Evolutionary conservation across 2,888 invertebrate species (phyloP).

Genomic region (Stenodema calcarata): DNA sequence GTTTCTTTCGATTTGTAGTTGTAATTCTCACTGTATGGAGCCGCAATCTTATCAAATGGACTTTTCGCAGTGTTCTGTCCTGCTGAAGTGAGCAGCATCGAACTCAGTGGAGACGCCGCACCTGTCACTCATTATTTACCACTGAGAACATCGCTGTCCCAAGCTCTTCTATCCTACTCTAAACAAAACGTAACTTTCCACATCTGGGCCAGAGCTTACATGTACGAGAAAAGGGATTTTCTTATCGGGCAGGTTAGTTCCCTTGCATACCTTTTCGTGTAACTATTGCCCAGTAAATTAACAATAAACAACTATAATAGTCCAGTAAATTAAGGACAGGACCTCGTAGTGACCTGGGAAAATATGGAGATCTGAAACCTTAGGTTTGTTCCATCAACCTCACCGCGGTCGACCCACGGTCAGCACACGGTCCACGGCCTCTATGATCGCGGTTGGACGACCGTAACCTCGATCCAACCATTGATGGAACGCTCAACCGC

Average conservation of each 20-base stretch:
- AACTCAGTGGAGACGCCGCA: conserved; percentile 32
- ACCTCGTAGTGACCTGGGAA: too few species aligned
- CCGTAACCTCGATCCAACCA: too few species aligned
- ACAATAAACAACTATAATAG: too few species aligned
- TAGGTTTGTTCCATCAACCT: too few species aligned
- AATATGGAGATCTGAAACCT: too few species aligned
- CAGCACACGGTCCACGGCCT: too few species aligned
- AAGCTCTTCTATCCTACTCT: conserved; percentile 24
- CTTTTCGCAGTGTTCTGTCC: conserved; percentile 36
- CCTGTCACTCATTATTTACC: conserved; percentile 27
- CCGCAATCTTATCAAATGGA: background rate
- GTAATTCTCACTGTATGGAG: background rate
- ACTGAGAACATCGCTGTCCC: conserved; percentile 1
- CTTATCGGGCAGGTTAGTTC: conserved; percentile 26
- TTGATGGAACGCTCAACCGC: too few species aligned
- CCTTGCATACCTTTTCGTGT: too few species aligned
- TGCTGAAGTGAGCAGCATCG: conserved; percentile 4
- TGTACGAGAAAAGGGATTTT: conserved; percentile 42
- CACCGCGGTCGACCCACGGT: too few species aligned
- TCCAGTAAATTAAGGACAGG: too few species aligned
- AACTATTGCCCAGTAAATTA: too few species aligned
- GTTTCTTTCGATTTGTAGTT: background rate
- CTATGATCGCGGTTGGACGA: too few species aligned
- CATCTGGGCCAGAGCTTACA: conserved; percentile 33
- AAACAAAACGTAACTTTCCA: conserved; percentile 36